Percentiles rank a stretch among this genome's conserved stretches.
These are phyloP conservation scores for Neosilurus mollespiculum DNA, from an alignment of 2,797 vertebrate genomes.

Conservation along the genomic window DNA sequence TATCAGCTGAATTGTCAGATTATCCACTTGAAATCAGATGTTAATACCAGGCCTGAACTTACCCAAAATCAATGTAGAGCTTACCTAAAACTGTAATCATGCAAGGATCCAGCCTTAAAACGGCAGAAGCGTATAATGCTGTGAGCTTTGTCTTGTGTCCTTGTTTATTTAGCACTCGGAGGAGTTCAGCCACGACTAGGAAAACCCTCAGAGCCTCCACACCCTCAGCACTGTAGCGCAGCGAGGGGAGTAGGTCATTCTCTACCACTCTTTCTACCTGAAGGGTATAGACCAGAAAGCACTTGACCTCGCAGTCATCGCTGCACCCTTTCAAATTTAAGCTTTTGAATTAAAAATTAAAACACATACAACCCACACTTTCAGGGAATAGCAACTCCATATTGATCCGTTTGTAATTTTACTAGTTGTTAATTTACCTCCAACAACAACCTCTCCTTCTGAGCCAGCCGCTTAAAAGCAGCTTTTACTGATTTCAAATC, in stretches of 20 bases:
- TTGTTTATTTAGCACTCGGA: slow-evolving; percentile 26
- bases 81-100: slow-evolving; percentile 62
- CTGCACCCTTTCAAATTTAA: neutral
- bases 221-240: slow-evolving; percentile 52
- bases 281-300: neutral
- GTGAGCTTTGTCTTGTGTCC: slow-evolving; percentile 34
- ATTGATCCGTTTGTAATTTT: neutral
- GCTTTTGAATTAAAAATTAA: neutral
- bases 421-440: slow-evolving; percentile 55
- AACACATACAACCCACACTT: neutral
- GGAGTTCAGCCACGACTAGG: slow-evolving; percentile 68
- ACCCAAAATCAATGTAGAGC: neutral
- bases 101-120: slow-evolving; percentile 52
- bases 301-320: neutral
- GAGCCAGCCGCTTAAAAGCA: slow-evolving; percentile 59
- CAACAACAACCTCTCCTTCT: slow-evolving; percentile 32
- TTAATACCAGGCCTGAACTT: neutral
- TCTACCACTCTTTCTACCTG: slow-evolving; percentile 61
- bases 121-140: slow-evolving; percentile 48
- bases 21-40: neutral
- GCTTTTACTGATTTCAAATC: slow-evolving; percentile 52
- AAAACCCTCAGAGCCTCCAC: slow-evolving; percentile 70
- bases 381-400: neutral
- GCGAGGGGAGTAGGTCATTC: slow-evolving; percentile 51
- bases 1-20: neutral